Evolutionary conservation across 2,888 invertebrate genomes (phyloP), one percentile per base, ranked within the genome.

Genomic region (Gryllus longicercus): DNA sequence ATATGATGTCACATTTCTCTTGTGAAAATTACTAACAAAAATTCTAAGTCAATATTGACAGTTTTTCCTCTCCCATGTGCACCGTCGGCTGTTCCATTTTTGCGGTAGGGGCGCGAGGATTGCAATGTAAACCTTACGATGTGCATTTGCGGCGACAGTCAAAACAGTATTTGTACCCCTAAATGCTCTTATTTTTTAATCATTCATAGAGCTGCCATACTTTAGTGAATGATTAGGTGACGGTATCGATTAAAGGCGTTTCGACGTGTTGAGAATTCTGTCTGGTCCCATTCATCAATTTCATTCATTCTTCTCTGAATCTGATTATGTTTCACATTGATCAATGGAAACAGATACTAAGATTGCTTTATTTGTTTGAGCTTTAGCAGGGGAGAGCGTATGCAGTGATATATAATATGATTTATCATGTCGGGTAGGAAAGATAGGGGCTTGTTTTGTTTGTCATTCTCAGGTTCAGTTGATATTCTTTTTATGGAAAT

Each of bases 11-110:
- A 38, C 38, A 38, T 38, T 5, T 38, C 38, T 38, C 5, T 38
- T 38, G 38, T 38, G 38, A 38, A 38, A 38, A 38, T 38, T 38
- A 38, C 38, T 38, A 38, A 38, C 38, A 38, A 38, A 38, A 38
- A 38, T 38, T 38, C 38, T 38, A 51, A 21, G 78, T 78, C 51
- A 78, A 78, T 78, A 78, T 78, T 78, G 78, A 78, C 78, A 78
- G 51, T 78, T 74, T 78, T 78, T 21, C 50, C 51, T 51, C 76
- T 79, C 63, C 79, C 79, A 79, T 79, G 79, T 79, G 79, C 77
- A 79, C 76, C 18, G 25, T 63, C 76, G 79, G 14, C 49, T 63
- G 76, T 79, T 77, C 79, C 79, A 79, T 79, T 79, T 63, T 50
- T 49, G 74, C 16, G 11, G n/a, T 11, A 11, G 78, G 78, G 74